These are phyloP conservation scores for Alviniconcha marisindica DNA, from an alignment of 1,140 invertebrate genomes.

Conservation along the genomic window DNA sequence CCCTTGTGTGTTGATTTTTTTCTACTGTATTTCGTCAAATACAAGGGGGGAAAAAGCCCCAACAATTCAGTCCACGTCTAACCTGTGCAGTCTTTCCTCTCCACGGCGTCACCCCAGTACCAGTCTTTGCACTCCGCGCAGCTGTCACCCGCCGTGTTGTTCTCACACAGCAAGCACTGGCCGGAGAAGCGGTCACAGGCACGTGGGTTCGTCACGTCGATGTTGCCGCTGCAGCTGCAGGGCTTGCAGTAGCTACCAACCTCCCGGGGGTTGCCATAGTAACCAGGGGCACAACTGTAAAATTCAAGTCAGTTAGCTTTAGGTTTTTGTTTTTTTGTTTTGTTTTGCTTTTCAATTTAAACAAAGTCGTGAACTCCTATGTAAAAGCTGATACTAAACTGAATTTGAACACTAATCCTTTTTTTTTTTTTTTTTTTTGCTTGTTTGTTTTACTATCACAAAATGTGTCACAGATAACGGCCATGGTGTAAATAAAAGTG, in stretches of 20 bases:
- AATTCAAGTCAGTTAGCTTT: background rate
- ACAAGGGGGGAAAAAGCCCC: too few species aligned
- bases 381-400: too few species aligned
- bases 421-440: too few species aligned
- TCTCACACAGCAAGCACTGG: constrained; percentile 93
- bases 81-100: constrained; percentile 92
- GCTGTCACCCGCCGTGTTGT: constrained; percentile 92
- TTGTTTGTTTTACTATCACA: too few species aligned
- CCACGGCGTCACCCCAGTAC: constrained; percentile 92
- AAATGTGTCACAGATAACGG: too few species aligned
- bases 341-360: too few species aligned
- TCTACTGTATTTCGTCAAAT: too few species aligned
- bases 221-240: constrained; percentile 97
- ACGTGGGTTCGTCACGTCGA: constrained; percentile 88
- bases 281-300: constrained; percentile 69
- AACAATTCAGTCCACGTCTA: constrained; percentile 56
- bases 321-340: background rate
- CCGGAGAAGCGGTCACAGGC: constrained; percentile 92
- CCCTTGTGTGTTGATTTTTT: too few species aligned
- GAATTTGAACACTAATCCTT: too few species aligned
- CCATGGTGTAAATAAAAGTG: too few species aligned
- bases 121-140: constrained; percentile 93
- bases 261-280: constrained; percentile 66
- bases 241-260: constrained; percentile 81
- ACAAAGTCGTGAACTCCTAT: too few species aligned